Base-by-base conservation (phyloP, 2,888 invertebrate genomes). In the Melitaea athalia region DNA sequence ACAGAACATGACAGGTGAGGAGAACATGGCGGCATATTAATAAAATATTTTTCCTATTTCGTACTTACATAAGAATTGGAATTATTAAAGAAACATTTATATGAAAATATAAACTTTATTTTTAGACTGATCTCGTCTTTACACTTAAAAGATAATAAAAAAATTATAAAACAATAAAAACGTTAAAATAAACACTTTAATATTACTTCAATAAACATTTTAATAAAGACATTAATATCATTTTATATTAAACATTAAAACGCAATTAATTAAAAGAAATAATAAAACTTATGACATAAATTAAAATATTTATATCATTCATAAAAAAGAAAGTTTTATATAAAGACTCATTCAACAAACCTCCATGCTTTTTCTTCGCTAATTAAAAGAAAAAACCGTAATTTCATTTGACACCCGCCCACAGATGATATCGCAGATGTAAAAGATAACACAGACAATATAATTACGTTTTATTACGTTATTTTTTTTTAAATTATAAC, bases 391-490 rank as follows among this genome's bases (percentile, higher is more conserved):
- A n/a, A 55, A 31, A 31, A 3, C 33, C 14, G 31, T 14, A 33
- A 11, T 33, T 55, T 55, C 24, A 33, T 14, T 31, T n/a, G 17
- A 50, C 50, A 31, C 14, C 53, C 67, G 62, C 65, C 68, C 70
- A 68, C 68, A 70, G 62, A 64, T 31, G 70, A 68, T 68, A 68
- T 71, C 68, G 24, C 67, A 66, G 53, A 55, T 55, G 14, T 14
- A 55, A 55, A 55, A 55, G 53, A 55, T 55, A 55, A 72, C 74
- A 78, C 77, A 81, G 83, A 83, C 83, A 83, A 80, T 79, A 80
- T 84, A 82, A 83, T 83, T 78, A 81, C 74, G 73, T 55, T 69
- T 67, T 75, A 75, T 78, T 77, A 55, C 60, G 72, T 66, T 68
- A 66, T 66, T 62, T 67, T 72, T 72, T 72, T 72, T 72, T 72